phyloP scores from a whole-genome alignment of 2,888 invertebrate genomes.

The Cinara cedri region DNA sequence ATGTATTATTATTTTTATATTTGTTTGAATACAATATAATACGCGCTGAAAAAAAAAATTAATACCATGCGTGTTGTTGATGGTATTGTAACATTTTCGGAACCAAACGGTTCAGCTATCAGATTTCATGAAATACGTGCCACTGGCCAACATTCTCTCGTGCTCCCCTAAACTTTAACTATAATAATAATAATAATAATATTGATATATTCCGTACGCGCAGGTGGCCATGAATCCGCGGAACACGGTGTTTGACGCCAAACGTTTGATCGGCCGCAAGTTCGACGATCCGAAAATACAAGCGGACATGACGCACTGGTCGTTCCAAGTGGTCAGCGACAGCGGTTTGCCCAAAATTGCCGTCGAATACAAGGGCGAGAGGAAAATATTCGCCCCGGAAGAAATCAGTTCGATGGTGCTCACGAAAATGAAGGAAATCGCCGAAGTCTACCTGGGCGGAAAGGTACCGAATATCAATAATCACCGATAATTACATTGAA shows the following conservation, averaged over 20 bases:
- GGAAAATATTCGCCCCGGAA: constrained; percentile 72
- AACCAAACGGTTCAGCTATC: no score
- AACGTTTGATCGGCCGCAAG: constrained; percentile 70
- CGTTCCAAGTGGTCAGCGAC: constrained; percentile 75
- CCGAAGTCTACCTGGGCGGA: constrained; percentile 74
- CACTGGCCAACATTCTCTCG: no score
- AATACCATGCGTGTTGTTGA: no score
- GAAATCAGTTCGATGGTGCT: constrained; percentile 74
- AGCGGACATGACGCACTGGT: constrained; percentile 83
- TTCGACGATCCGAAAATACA: constrained; percentile 77
- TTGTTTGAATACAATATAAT: no score
- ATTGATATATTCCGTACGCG: no score
- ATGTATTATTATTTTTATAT: no score
- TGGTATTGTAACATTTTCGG: no score
- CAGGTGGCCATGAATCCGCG: constrained; percentile 75
- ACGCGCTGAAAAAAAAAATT: no score
- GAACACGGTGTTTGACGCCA: constrained; percentile 75
- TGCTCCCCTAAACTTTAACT: no score
- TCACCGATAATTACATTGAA: no score
- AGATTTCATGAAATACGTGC: no score
- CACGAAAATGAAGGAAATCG: constrained; percentile 72
- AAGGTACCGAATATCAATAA: constrained; percentile 28
- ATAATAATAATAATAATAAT: no score
- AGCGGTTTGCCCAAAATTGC: constrained; percentile 71
- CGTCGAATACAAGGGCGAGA: constrained; percentile 72